phyloP scores from a whole-genome alignment of 1,140 invertebrate genomes.

The Bathynomus jamesi region DNA sequence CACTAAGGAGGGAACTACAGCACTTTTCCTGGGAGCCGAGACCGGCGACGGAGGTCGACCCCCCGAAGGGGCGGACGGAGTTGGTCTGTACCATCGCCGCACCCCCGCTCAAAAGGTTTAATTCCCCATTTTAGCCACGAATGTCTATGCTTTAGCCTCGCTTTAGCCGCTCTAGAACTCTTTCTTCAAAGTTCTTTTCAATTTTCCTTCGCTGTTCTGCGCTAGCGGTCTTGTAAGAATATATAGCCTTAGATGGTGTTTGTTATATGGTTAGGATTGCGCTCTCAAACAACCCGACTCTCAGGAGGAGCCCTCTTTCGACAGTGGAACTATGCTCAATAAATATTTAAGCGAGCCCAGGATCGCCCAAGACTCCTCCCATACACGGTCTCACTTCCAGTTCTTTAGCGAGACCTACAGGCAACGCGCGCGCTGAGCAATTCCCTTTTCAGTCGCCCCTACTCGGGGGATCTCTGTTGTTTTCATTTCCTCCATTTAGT shows the following conservation, averaged over 20 bases:
- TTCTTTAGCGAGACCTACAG: conserved; percentile 40
- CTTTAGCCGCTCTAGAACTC: conserved; percentile 79
- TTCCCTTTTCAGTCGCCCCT: conserved; percentile 75
- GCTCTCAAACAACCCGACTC: conserved; percentile 76
- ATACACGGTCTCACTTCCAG: conserved; percentile 58
- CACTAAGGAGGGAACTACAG: too few relatives aligned
- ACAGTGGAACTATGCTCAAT: too few relatives aligned
- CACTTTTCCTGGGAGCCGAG: not conserved
- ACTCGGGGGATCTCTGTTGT: conserved; percentile 84
- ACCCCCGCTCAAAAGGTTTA: not conserved
- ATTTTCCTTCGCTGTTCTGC: conserved; percentile 85
- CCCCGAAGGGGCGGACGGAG: not conserved
- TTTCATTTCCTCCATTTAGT: conserved; percentile 88
- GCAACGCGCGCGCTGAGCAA: conserved; percentile 58
- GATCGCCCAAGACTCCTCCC: conserved; percentile 45
- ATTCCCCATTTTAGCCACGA: not conserved
- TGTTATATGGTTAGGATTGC: conserved; percentile 74
- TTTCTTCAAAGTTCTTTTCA: conserved; percentile 84
- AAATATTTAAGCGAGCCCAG: too few relatives aligned
- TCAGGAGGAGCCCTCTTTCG: too few relatives aligned
- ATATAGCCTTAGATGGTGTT: conserved; percentile 82
- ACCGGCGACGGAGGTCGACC: not conserved
- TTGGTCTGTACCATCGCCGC: not conserved
- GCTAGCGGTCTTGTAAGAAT: conserved; percentile 73
- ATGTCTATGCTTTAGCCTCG: too few relatives aligned